Evolutionary conservation across 2,113 vertebrate species (phyloP).

Genomic region (Upupa epops): DNA sequence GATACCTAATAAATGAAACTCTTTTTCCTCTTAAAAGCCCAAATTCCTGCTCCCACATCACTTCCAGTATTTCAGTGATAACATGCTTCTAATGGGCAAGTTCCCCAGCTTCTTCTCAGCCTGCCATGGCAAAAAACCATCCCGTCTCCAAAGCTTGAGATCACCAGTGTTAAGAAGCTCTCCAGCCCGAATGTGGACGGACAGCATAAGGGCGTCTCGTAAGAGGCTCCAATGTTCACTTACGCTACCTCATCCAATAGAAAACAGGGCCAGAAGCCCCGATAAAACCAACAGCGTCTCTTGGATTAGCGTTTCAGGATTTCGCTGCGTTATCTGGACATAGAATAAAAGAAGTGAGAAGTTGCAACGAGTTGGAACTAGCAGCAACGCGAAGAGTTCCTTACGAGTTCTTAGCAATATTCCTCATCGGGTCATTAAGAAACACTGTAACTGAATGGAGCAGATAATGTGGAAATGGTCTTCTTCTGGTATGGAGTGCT

Average conservation of each 20-base stretch:
- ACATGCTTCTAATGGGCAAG: conserved; percentile 63
- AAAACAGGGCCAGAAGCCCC: conserved; percentile 71
- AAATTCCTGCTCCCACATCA: conserved; percentile 58
- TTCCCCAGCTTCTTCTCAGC: conserved; percentile 64
- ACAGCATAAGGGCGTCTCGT: conserved; percentile 49
- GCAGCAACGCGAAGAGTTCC: conserved; percentile 78
- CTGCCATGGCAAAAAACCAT: conserved; percentile 59
- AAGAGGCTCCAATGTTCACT: conserved; percentile 60
- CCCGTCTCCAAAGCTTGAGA: conserved; percentile 70
- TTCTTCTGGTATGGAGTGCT: conserved; percentile 72
- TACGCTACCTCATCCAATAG: conserved; percentile 71
- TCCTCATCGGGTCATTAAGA: conserved; percentile 76
- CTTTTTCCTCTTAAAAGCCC: conserved; percentile 54
- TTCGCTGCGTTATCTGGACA: conserved; percentile 75
- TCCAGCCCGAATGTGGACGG: background rate
- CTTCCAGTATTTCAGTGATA: conserved; percentile 64
- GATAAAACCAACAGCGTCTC: conserved; percentile 69
- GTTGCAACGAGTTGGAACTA: conserved; percentile 79
- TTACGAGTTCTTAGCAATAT: conserved; percentile 74
- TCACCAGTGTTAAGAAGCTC: conserved; percentile 58
- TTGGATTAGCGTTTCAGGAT: conserved; percentile 70
- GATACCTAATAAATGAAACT: conserved; percentile 52
- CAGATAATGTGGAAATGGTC: conserved; percentile 73
- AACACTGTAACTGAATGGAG: conserved; percentile 81
- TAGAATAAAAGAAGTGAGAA: conserved; percentile 72